A percentile compares a stretch with the other conserved stretches of the same genome.
These are phyloP conservation scores for Centroberyx gerrardi DNA, from an alignment of 2,797 vertebrate species.

Conservation along the genomic window DNA sequence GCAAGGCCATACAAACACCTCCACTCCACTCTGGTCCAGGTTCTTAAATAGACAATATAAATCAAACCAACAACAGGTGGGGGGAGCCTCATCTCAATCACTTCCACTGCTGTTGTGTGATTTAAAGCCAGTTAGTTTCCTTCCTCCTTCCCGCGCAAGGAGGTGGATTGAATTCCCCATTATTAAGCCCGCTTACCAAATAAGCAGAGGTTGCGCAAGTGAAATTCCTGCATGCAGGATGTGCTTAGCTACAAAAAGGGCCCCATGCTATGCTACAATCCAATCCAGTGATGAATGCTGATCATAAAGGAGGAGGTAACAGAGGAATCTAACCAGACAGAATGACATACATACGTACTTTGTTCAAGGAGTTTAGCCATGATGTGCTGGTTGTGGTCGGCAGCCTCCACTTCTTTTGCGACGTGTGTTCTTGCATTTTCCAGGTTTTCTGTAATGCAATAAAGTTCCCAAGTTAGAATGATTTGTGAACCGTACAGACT, in stretches of 20 bases:
- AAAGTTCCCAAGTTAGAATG: conserved; percentile 32
- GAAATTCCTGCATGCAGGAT: conserved; percentile 75
- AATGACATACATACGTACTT: conserved; percentile 85
- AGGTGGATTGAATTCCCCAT: conserved; percentile 63
- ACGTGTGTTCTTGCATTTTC: conserved; percentile 93
- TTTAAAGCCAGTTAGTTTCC: conserved; percentile 56
- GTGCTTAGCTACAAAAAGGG: conserved; percentile 56
- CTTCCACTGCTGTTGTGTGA: conserved; percentile 55
- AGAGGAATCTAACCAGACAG: conserved; percentile 30
- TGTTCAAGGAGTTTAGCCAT: conserved; percentile 94
- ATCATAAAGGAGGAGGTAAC: conserved; percentile 50
- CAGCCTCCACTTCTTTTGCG: conserved; percentile 90
- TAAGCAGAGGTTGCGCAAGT: conserved; percentile 76
- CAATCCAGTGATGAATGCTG: conserved; percentile 55
- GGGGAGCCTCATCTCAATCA: conserved; percentile 38
- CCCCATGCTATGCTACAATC: conserved; percentile 54
- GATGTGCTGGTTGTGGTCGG: conserved; percentile 93
- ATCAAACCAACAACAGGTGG: conserved; percentile 74
- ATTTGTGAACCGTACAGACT: neutral
- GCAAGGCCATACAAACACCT: conserved; percentile 81
- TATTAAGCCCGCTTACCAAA: conserved; percentile 68
- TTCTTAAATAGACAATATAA: conserved; percentile 72
- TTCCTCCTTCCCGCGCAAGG: conserved; percentile 28
- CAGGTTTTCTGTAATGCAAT: conserved; percentile 89
- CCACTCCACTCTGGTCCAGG: conserved; percentile 62